phyloP scores from a whole-genome alignment of 2,888 invertebrate species.

The Drosophila gaucha region DNA sequence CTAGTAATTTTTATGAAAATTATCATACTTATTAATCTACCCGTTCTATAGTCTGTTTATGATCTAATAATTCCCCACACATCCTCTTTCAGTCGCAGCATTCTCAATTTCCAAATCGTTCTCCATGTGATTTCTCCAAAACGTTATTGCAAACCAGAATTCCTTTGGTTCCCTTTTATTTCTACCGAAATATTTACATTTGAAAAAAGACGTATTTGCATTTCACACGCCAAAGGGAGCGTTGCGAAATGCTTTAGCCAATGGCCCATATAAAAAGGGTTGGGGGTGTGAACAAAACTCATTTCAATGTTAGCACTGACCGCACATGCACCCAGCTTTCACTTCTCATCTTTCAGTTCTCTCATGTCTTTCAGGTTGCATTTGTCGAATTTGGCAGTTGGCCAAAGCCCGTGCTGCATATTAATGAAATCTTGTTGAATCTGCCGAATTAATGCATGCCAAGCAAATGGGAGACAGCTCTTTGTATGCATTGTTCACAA shows the following conservation, averaged over 20 bases:
- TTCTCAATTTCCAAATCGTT: too few species aligned
- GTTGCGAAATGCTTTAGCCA: not conserved
- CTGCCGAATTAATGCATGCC: conserved; percentile 19
- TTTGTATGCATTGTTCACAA: not conserved
- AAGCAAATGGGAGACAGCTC: conserved; percentile 15
- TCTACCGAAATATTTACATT: conserved; percentile 13
- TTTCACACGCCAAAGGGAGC: conserved; percentile 10
- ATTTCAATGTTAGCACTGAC: conserved; percentile 31
- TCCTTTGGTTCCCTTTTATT: conserved; percentile 5
- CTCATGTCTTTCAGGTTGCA: conserved; percentile 2
- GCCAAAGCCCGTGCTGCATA: conserved; percentile 41
- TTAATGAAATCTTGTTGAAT: conserved; percentile 40
- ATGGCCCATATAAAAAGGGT: not conserved
- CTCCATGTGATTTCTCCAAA: not conserved
- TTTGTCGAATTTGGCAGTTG: conserved; percentile 28
- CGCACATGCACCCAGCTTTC: conserved; percentile 13
- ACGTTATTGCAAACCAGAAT: conserved; percentile 2
- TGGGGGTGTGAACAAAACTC: conserved; percentile 5
- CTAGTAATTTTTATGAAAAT: too few species aligned
- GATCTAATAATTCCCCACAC: not conserved
- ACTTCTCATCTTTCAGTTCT: not conserved
- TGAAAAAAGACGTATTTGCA: conserved; percentile 8
- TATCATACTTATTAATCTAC: too few species aligned
- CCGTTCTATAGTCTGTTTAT: not conserved
- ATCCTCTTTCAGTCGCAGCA: not conserved